A percentile compares a stretch with the other conserved stretches of the same genome.
Evolutionary conservation across 1,140 invertebrate genomes (phyloP).

Genomic region (Pentalonia nigronervosa): DNA sequence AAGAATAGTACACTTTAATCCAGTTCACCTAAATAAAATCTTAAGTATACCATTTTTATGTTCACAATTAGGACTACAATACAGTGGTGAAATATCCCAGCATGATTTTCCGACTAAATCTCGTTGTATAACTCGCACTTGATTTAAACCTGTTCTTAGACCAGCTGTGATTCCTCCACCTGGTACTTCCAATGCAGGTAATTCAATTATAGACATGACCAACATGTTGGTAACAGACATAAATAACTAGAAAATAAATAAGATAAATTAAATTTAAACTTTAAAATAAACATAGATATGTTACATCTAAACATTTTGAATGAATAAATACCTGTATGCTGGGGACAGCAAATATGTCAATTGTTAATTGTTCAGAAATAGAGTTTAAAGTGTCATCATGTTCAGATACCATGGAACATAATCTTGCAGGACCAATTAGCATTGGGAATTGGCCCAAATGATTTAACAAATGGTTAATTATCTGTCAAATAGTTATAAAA

Average conservation of each 20-base stretch:
- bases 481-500: conserved; percentile 62
- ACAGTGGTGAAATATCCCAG: conserved; percentile 93
- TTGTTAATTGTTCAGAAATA: conserved; percentile 72
- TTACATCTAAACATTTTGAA: not conserved
- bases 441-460: conserved; percentile 90
- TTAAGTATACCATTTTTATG: conserved; percentile 36
- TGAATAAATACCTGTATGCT: conserved; percentile 70
- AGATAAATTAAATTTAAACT: not conserved
- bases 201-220: conserved; percentile 89
- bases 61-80: conserved; percentile 71
- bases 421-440: conserved; percentile 81
- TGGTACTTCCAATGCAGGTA: conserved; percentile 84
- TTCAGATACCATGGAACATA: conserved; percentile 88
- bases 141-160: conserved; percentile 67
- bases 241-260: conserved; percentile 37
- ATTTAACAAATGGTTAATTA: conserved; percentile 83
- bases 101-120: conserved; percentile 96
- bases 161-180: conserved; percentile 85
- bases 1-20: not conserved
- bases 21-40: not conserved
- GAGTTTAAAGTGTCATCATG: conserved; percentile 87
- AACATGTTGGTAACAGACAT: conserved; percentile 75
- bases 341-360: conserved; percentile 80
- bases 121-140: conserved; percentile 82
- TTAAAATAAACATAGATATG: not conserved